Conservation (phyloP, 2,888 invertebrate genomes). For the Conops quadrifasciatus region DNA sequence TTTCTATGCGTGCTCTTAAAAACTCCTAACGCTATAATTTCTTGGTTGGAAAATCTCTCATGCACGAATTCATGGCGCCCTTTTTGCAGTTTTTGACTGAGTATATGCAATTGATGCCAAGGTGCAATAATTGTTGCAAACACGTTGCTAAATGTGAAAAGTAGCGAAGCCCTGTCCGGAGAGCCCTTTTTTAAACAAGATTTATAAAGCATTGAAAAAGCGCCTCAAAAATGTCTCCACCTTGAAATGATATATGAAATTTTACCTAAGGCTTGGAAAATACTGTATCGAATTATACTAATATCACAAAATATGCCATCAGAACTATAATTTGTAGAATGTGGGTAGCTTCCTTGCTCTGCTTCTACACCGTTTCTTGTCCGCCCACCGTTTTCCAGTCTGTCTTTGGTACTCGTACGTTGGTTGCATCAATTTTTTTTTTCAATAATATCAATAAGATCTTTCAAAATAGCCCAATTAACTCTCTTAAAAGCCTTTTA, state of each 20-base stretch:
- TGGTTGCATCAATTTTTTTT: not conserved
- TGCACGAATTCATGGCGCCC: constrained; percentile 23
- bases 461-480: constrained; percentile 53
- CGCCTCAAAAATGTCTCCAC: no score
- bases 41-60: constrained; percentile 11
- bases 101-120: not conserved
- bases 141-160: no score
- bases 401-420: not conserved
- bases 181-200: no score
- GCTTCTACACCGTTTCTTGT: not conserved
- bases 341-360: no score
- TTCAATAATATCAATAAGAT: constrained; percentile 5
- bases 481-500: constrained; percentile 57
- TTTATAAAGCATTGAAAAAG: no score
- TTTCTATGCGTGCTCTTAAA: not conserved
- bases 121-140: constrained; percentile 26
- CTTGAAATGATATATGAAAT: no score
- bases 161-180: no score
- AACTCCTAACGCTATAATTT: not conserved
- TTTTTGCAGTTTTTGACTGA: constrained; percentile 7
- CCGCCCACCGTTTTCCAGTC: not conserved
- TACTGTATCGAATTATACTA: no score
- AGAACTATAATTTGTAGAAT: no score
- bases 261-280: no score
- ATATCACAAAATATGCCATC: no score